phyloP scores from a whole-genome alignment of 2,888 invertebrate genomes.

The Rotaria magnacalcarata region DNA sequence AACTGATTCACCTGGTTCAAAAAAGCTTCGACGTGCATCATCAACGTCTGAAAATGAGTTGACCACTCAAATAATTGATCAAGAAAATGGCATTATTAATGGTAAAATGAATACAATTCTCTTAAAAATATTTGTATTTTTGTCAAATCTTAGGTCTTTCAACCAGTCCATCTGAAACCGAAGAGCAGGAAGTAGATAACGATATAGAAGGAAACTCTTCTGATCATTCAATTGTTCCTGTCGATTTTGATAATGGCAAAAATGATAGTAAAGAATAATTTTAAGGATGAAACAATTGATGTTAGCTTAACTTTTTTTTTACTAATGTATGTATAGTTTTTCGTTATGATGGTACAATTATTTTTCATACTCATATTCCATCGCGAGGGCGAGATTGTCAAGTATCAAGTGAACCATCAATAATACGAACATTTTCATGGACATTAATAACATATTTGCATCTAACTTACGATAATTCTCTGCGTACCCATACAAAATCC shows the following conservation, averaged over 20 bases:
- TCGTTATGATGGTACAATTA: slow-evolving; percentile 15
- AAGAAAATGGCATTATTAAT: neutral
- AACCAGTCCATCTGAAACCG: neutral
- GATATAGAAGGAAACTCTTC: neutral
- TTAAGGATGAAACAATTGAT: too few relatives aligned
- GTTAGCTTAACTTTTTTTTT: neutral
- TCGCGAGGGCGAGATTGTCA: neutral
- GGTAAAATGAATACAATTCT: neutral
- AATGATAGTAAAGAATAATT: neutral
- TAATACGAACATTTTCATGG: slow-evolving; percentile 27
- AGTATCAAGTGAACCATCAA: neutral
- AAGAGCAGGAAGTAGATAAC: neutral
- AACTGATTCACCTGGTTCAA: neutral
- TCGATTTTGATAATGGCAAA: neutral
- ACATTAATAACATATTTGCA: neutral
- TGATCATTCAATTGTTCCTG: neutral
- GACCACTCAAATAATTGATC: neutral
- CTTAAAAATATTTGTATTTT: neutral
- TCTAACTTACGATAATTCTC: neutral
- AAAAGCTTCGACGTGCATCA: neutral
- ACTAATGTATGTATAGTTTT: neutral
- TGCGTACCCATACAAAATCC: too few relatives aligned
- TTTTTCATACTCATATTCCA: neutral
- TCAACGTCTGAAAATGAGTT: neutral
- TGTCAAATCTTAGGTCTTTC: neutral